Base-by-base conservation (phyloP, 64 coral and sea anemone genomes). In the Catalaphyllia jardinei region DNA sequence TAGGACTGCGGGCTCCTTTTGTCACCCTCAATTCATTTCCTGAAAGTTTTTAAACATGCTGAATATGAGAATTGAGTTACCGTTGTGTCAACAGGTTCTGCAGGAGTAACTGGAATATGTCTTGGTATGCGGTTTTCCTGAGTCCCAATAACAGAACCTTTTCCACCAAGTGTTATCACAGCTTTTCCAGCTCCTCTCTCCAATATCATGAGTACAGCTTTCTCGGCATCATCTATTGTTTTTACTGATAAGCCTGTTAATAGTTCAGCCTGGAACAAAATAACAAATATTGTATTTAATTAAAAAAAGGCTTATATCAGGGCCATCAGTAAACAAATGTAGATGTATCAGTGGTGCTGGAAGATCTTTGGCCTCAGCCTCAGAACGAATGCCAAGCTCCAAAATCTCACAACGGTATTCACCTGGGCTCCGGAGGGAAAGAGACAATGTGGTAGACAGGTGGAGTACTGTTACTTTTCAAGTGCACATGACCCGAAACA, bases 101-200 rank as follows among this genome's bases (percentile, higher is more conserved):
- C 91, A 14, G 85, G 82, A 12, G 88, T 99, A 22, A 93, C 91
- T 3, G 97, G 93, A 28, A 99, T 83, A 62, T 93, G 93, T 55
- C 88, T 88, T 1, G 97, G 94, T 0, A 88, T 88, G n/a, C 91
- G 97, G 79, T 99, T 95, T 24, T 95, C 91, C 31, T 95, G 91
- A 59, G 97, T 95, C 75, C 90, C 97, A 72, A 99, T 93, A 42
- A 99, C 94, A 30, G 93, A 93, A 13, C 97, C 97, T 76, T 91
- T 95, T 9, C 72, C 88, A 30, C 97, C 97, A 28, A 99, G 42
- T 2, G 97, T 99, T 18, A 99, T 88, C 9, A 99, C 88, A 17
- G 93, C 93, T 65, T 88, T 90, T 29, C 89, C 88, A 25, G 94
- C 94, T 24, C 97, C 97, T 74, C 97, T 89, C 7, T 93, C 97